These are phyloP conservation scores for Apostichopus leukothele DNA, from an alignment of 53 echinoderm and acorn worm species.

Conservation along the genomic window DNA sequence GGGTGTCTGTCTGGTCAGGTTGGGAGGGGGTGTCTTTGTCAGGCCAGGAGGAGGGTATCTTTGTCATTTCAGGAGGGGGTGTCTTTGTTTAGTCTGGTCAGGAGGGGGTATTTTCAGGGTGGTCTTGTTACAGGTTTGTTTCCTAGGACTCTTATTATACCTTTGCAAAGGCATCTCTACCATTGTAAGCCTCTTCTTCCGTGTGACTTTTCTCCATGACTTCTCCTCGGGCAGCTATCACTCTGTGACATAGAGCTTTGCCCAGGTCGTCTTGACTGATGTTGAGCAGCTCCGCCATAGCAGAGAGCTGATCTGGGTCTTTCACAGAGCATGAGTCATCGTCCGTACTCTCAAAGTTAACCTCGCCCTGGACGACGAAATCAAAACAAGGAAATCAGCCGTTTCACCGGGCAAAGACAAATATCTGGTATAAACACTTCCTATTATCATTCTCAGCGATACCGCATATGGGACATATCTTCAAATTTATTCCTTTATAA, in stretches of 20 bases:
- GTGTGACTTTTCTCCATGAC: constrained; percentile 98
- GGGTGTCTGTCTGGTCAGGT: no score
- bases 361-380: constrained; percentile 61
- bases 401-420: no score
- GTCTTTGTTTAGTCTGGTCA: no score
- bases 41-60: no score
- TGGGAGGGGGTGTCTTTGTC: no score
- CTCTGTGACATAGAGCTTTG: constrained; percentile 85
- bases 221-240: constrained; percentile 94
- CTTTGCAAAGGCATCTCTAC: constrained; percentile 98
- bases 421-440: no score
- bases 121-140: no score
- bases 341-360: constrained; percentile 79
- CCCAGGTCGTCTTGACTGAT: constrained; percentile 74
- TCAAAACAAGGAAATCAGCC: background rate
- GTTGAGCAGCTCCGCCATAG: constrained; percentile 69
- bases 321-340: constrained; percentile 69
- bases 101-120: no score
- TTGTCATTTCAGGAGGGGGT: no score
- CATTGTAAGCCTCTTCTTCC: constrained; percentile 83
- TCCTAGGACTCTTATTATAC: constrained; percentile 27
- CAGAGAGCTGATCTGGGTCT: constrained; percentile 59
- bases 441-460: no score
- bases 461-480: no score
- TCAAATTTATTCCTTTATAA: no score